Conservation (phyloP, 2,113 vertebrate genomes). For the Butorides virescens region DNA sequence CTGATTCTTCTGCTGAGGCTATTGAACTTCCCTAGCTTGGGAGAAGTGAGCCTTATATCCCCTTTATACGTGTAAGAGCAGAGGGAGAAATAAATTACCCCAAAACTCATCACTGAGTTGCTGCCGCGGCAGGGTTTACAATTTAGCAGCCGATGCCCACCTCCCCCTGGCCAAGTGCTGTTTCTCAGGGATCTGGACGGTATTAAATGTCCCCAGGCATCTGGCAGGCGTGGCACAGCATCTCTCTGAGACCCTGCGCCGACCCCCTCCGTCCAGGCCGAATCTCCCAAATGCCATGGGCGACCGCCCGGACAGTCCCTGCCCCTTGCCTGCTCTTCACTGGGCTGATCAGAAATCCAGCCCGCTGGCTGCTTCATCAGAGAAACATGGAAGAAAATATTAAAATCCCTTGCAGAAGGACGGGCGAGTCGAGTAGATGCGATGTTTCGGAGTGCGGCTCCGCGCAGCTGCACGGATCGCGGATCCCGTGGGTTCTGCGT, state of each 20-base stretch:
- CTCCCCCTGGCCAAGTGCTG: background rate
- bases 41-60: background rate
- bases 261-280: fast-evolving
- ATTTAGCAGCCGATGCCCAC: background rate
- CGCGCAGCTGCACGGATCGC: background rate
- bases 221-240: background rate
- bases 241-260: background rate
- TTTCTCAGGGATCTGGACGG: fast-evolving
- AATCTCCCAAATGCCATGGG: background rate
- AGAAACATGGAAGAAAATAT: background rate
- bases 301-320: background rate
- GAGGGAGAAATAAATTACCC: background rate
- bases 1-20: background rate
- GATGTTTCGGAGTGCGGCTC: background rate
- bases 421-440: background rate
- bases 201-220: background rate
- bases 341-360: background rate
- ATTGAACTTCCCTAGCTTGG: background rate
- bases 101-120: background rate
- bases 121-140: background rate
- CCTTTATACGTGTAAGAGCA: background rate
- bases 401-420: background rate
- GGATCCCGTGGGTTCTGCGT: fast-evolving
- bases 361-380: background rate
- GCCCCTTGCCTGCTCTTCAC: background rate